These are phyloP conservation scores for Meloidogyne chitwoodi DNA, from an alignment of 1,140 invertebrate genomes.

Conservation along the genomic window DNA sequence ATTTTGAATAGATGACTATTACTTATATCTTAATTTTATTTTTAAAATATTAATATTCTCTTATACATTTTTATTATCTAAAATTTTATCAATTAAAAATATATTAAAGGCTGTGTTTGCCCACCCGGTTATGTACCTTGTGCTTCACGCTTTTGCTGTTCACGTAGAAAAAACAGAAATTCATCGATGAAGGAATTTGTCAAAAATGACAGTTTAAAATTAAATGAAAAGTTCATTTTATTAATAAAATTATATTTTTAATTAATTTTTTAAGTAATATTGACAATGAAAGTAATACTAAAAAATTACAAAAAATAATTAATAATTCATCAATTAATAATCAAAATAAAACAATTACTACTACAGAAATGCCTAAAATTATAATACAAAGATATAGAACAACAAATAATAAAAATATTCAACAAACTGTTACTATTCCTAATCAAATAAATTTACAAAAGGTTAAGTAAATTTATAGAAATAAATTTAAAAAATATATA, in stretches of 20 bases:
- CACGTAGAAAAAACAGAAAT: slow-evolving; percentile 3
- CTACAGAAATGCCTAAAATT: not conserved
- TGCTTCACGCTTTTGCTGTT: slow-evolving; percentile 2
- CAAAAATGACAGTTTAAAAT: not conserved
- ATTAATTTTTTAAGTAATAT: too few species aligned
- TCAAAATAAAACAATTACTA: not conserved
- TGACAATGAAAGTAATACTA: not conserved
- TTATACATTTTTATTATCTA: not conserved
- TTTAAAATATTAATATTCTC: not conserved
- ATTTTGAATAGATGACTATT: too few species aligned
- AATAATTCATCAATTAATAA: not conserved
- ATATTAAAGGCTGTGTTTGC: slow-evolving; percentile 6
- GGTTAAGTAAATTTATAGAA: too few species aligned
- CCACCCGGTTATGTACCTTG: slow-evolving; percentile 23
- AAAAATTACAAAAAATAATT: not conserved
- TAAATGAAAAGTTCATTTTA: not conserved
- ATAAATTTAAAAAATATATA: too few species aligned
- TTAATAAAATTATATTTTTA: not conserved
- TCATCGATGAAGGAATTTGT: not conserved
- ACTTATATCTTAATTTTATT: not conserved
- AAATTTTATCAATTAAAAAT: not conserved
- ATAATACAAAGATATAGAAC: not conserved
- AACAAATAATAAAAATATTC: not conserved
- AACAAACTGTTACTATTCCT: not conserved
- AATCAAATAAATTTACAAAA: too few species aligned